Evolutionary conservation across 2,888 invertebrate species (phyloP).

Genomic region (Polyommatus iphigenia): DNA sequence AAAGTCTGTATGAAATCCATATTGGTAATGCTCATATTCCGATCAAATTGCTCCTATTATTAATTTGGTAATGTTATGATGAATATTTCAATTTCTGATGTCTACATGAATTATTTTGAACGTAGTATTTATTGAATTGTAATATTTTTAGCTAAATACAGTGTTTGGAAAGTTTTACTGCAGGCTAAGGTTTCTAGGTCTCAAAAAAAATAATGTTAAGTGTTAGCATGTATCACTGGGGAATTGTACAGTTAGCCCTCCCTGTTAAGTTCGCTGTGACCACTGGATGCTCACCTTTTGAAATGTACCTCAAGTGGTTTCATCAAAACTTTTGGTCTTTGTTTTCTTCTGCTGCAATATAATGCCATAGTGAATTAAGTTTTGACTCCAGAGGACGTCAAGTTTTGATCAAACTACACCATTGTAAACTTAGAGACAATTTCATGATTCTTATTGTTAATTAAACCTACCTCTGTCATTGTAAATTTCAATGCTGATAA

Average conservation of each 20-base stretch:
- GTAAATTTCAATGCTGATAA: constrained; percentile 76
- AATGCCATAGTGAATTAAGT: constrained; percentile 60
- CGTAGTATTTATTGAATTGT: constrained; percentile 52
- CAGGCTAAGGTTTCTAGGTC: constrained; percentile 73
- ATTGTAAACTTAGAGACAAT: constrained; percentile 76
- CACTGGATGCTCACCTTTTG: constrained; percentile 71
- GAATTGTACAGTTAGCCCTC: constrained; percentile 81
- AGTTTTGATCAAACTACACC: constrained; percentile 70
- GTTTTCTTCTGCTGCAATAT: constrained; percentile 63
- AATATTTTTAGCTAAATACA: constrained; percentile 59
- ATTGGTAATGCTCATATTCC: constrained; percentile 28
- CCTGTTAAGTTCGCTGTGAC: constrained; percentile 80
- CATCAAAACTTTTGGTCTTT: constrained; percentile 71
- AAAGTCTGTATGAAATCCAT: constrained; percentile 62
- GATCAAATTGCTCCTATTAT: constrained; percentile 40
- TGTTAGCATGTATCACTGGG: constrained; percentile 79
- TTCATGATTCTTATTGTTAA: constrained; percentile 70
- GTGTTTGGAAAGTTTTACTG: constrained; percentile 77
- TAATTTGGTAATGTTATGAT: constrained; percentile 42
- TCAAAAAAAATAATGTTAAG: constrained; percentile 77
- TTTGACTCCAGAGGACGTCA: constrained; percentile 57
- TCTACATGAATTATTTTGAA: constrained; percentile 55
- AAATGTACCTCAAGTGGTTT: constrained; percentile 67
- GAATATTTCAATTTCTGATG: constrained; percentile 57
- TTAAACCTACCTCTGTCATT: constrained; percentile 78